phyloP scores from a whole-genome alignment of 2,888 invertebrate species.

The Drosophila setosimentum region DNA sequence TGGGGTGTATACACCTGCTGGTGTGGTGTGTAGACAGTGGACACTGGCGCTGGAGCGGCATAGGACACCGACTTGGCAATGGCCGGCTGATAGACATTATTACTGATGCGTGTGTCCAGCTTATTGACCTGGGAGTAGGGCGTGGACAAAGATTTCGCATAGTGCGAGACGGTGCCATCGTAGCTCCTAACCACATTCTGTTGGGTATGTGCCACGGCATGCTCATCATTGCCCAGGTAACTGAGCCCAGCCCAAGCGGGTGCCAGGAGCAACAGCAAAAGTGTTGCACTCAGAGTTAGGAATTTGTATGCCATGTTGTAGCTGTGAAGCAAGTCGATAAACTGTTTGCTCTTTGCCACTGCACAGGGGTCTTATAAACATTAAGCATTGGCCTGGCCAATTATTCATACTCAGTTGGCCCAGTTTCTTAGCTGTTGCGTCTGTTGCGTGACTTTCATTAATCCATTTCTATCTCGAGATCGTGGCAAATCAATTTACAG shows the following conservation, averaged over 20 bases:
- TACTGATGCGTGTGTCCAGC: constrained; percentile 87
- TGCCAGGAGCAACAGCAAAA: constrained; percentile 81
- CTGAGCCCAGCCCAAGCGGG: constrained; percentile 87
- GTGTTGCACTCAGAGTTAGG: constrained; percentile 86
- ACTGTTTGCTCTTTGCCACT: constrained; percentile 66
- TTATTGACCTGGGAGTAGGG: constrained; percentile 87
- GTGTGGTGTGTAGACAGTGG: constrained; percentile 56
- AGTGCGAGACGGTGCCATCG: constrained; percentile 86
- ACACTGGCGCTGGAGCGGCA: constrained; percentile 81
- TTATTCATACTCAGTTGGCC: constrained; percentile 50
- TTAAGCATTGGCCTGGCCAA: constrained; percentile 34
- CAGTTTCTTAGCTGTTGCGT: constrained; percentile 45
- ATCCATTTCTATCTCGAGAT: constrained; percentile 72
- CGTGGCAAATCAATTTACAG: constrained; percentile 72
- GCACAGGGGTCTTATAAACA: constrained; percentile 55
- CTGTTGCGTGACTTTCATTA: constrained; percentile 76
- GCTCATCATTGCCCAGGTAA: constrained; percentile 55
- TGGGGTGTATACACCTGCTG: constrained; percentile 54
- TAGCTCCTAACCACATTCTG: constrained; percentile 87
- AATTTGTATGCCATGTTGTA: constrained; percentile 85
- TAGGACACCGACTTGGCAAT: constrained; percentile 82
- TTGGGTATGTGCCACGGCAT: constrained; percentile 85
- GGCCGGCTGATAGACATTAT: constrained; percentile 86
- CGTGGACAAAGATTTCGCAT: constrained; percentile 87
- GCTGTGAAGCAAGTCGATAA: constrained; percentile 44